phyloP scores from a whole-genome alignment of 1,140 invertebrate genomes.

The Cydia strobilella region DNA sequence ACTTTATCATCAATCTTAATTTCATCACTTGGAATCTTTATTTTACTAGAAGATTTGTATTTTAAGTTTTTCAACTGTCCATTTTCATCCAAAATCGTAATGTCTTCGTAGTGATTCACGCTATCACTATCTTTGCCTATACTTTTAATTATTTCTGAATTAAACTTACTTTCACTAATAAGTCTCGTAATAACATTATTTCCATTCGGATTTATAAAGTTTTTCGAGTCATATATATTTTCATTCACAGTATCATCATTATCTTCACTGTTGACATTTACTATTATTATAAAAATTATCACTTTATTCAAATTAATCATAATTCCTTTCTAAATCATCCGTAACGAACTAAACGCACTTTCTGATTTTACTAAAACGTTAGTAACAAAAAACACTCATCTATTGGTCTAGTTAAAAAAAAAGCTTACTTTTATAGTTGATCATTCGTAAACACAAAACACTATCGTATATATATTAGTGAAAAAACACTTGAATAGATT shows the following conservation, averaged over 20 bases:
- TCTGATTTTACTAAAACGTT: not conserved
- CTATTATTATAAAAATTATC: constrained; percentile 38
- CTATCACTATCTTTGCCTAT: constrained; percentile 48
- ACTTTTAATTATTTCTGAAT: constrained; percentile 51
- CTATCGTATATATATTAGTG: not conserved
- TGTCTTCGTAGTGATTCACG: constrained; percentile 66
- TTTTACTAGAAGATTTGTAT: constrained; percentile 53
- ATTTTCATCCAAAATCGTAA: constrained; percentile 60
- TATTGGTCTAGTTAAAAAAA: no score
- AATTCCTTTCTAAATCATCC: constrained; percentile 3
- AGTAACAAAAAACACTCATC: not conserved
- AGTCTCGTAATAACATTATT: constrained; percentile 49
- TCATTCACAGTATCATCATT: constrained; percentile 44
- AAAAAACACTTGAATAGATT: constrained; percentile 1
- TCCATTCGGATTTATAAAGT: constrained; percentile 45
- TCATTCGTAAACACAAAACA: not conserved
- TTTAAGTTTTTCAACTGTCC: constrained; percentile 67
- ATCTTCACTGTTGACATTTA: constrained; percentile 39
- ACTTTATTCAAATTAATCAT: constrained; percentile 37
- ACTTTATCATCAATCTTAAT: constrained; percentile 26
- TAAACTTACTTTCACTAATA: constrained; percentile 56
- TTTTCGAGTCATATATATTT: constrained; percentile 50
- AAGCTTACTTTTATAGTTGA: no score
- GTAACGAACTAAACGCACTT: constrained; percentile 14
- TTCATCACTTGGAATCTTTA: constrained; percentile 43